A percentile compares a stretch with the other conserved stretches of the same genome.
Conservation (phyloP, 2,888 invertebrate genomes). For the Cheilosia urbana region DNA sequence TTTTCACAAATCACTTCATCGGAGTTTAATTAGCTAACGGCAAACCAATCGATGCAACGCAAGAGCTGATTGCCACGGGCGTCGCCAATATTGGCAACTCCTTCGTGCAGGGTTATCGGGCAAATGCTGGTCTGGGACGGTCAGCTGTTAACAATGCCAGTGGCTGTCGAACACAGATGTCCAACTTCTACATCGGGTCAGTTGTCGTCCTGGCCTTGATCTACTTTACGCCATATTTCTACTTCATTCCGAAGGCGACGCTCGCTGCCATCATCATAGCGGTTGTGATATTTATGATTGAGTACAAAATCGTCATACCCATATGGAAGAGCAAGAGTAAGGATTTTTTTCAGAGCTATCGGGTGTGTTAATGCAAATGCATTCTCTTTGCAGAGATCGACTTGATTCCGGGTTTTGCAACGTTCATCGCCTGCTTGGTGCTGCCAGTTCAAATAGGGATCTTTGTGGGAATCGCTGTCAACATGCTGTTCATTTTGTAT, state of each 20-base stretch:
- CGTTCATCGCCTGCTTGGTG: conserved; percentile 93
- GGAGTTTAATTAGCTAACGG: conserved; percentile 85
- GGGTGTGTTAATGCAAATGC: not conserved
- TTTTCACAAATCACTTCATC: not conserved
- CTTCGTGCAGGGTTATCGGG: conserved; percentile 92
- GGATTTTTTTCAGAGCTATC: not conserved
- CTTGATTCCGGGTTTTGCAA: conserved; percentile 92
- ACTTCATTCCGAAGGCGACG: conserved; percentile 92
- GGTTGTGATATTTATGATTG: conserved; percentile 95
- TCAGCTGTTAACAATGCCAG: conserved; percentile 94
- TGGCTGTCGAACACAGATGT: conserved; percentile 93
- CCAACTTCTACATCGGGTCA: conserved; percentile 92
- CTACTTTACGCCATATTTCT: conserved; percentile 94
- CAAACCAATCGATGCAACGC: conserved; percentile 93
- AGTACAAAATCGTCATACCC: conserved; percentile 91
- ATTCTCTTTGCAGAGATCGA: conserved; percentile 88
- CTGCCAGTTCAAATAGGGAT: conserved; percentile 95
- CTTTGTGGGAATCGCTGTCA: conserved; percentile 91
- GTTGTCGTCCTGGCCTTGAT: conserved; percentile 92
- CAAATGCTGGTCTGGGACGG: conserved; percentile 92
- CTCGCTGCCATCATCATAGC: conserved; percentile 95
- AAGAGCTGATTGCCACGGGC: conserved; percentile 94
- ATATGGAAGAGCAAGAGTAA: conserved; percentile 95
- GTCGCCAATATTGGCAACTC: conserved; percentile 90
- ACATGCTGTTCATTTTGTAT: conserved; percentile 93